Percentiles rank a stretch among this genome's conserved stretches.
These are phyloP conservation scores for Zaprionus ghesquierei DNA, from an alignment of 1,140 invertebrate genomes.

Conservation along the genomic window DNA sequence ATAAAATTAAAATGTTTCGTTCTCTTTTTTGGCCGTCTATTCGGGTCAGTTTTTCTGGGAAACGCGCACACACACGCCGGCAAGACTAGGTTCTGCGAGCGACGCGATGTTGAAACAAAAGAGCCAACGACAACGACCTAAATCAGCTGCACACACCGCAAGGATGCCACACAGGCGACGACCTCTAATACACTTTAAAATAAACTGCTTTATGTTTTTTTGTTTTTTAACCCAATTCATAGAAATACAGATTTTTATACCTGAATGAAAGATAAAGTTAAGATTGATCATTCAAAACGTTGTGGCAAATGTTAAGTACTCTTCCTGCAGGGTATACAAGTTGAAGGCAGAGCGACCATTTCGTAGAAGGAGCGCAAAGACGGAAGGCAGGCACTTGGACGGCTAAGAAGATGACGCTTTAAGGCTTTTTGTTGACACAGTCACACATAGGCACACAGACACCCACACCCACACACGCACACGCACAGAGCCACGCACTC, in stretches of 20 bases:
- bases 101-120: conserved; percentile 36
- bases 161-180: neutral
- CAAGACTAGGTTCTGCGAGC: conserved; percentile 12
- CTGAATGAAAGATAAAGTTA: too few species aligned
- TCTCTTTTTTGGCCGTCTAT: conserved; percentile 7
- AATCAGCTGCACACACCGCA: conserved; percentile 11
- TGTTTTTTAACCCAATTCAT: too few species aligned
- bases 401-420: conserved; percentile 38
- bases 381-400: conserved; percentile 31
- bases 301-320: neutral
- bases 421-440: conserved; percentile 43
- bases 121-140: conserved; percentile 30
- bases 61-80: conserved; percentile 4
- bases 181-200: conserved; percentile 1
- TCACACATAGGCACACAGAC: conserved; percentile 9
- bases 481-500: neutral
- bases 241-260: neutral
- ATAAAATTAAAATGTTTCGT: conserved; percentile 19
- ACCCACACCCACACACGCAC: conserved; percentile 16
- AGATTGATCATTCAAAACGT: too few species aligned
- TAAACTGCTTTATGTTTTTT: too few species aligned
- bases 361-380: conserved; percentile 2
- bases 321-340: neutral
- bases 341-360: neutral
- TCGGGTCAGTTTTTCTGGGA: conserved; percentile 26